Evolutionary conservation across 2,888 invertebrate species (phyloP).

Genomic region (Pantelozetes paolii): DNA sequence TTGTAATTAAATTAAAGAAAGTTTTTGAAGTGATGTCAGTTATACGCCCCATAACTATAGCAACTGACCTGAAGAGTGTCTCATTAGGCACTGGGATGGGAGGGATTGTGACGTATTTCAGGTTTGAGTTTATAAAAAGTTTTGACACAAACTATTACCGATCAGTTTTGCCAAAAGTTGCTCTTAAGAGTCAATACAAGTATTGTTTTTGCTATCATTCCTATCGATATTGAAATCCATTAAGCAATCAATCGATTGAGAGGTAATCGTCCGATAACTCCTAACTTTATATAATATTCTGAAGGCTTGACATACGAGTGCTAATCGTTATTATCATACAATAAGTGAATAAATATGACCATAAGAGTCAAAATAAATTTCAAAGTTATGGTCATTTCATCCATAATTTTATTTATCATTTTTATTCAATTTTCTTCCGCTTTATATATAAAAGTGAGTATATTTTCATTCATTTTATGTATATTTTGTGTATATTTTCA

Average conservation of each 20-base stretch:
- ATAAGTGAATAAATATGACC: not conserved
- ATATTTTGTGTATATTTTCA: not conserved
- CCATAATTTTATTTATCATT: constrained; percentile 1
- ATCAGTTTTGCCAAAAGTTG: constrained; percentile 24
- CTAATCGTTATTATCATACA: not conserved
- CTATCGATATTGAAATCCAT: not conserved
- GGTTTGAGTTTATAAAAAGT: constrained; percentile 23
- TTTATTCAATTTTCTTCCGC: constrained; percentile 13
- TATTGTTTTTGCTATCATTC: not conserved
- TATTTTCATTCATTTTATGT: not conserved
- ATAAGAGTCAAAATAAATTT: not conserved
- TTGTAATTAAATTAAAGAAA: too few species aligned
- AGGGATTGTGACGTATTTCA: constrained; percentile 3
- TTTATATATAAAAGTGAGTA: constrained; percentile 29
- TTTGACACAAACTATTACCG: not conserved
- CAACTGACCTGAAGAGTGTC: constrained; percentile 11
- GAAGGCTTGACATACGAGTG: not conserved
- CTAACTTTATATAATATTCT: not conserved
- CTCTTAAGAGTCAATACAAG: not conserved
- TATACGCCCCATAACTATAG: not conserved
- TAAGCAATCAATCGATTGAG: not conserved
- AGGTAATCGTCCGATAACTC: constrained; percentile 27
- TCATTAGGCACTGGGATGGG: constrained; percentile 5
- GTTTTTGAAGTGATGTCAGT: not conserved
- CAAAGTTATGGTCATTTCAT: constrained; percentile 11